Conservation (phyloP, 2,888 invertebrate genomes). For the Diarsia rubi region DNA sequence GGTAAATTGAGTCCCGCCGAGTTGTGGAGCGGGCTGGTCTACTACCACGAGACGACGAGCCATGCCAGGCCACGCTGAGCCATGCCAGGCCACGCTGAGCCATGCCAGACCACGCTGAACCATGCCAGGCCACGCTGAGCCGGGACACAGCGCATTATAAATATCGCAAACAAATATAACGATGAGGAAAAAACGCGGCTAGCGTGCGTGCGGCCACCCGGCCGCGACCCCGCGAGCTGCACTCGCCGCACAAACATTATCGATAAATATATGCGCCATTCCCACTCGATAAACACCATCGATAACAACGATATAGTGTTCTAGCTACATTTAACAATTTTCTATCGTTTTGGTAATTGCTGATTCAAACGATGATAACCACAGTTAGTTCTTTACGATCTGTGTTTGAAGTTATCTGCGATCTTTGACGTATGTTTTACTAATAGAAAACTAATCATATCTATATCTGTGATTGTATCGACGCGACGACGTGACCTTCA, state of each 20-base stretch:
- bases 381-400: constrained; percentile 44
- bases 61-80: too few relatives aligned
- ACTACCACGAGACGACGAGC: neutral
- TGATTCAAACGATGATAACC: constrained; percentile 48
- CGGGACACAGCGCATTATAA: constrained; percentile 40
- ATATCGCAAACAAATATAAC: constrained; percentile 61
- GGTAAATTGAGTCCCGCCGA: constrained; percentile 61
- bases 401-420: constrained; percentile 51
- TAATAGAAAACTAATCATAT: constrained; percentile 64
- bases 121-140: constrained; percentile 3
- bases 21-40: constrained; percentile 9
- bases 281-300: constrained; percentile 37
- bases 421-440: constrained; percentile 51
- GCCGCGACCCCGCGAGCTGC: constrained; percentile 57
- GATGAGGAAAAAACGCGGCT: constrained; percentile 47
- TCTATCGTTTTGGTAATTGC: constrained; percentile 37
- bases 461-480: constrained; percentile 42
- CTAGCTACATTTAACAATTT: constrained; percentile 36
- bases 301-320: constrained; percentile 39
- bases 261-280: constrained; percentile 52
- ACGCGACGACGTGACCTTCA: constrained; percentile 47
- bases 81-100: too few relatives aligned
- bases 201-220: constrained; percentile 62
- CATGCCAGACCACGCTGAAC: neutral
- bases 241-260: constrained; percentile 16